phyloP scores from a whole-genome alignment of 2,888 invertebrate species.

The Drosophila leonis region DNA sequence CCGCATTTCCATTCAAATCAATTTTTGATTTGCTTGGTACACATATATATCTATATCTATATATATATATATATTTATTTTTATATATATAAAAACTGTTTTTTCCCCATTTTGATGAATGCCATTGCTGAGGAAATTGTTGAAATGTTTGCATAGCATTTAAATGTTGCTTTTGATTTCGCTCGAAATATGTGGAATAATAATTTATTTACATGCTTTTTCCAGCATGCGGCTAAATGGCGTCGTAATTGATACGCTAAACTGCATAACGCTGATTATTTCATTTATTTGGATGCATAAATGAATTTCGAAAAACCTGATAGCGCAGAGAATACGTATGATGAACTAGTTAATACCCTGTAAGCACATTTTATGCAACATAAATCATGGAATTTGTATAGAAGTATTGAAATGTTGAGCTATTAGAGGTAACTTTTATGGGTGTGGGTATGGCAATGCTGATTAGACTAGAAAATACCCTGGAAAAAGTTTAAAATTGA shows the following conservation, averaged over 20 bases:
- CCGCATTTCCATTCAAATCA: slow-evolving; percentile 76
- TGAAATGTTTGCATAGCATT: slow-evolving; percentile 29
- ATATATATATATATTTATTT: neutral
- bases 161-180: slow-evolving; percentile 25
- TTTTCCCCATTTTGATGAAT: slow-evolving; percentile 24
- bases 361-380: neutral
- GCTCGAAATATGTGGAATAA: slow-evolving; percentile 50
- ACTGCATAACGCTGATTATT: slow-evolving; percentile 77
- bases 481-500: neutral
- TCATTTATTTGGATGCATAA: slow-evolving; percentile 65
- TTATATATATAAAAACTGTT: neutral
- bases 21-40: slow-evolving; percentile 66
- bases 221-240: slow-evolving; percentile 43
- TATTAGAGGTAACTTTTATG: neutral
- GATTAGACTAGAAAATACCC: neutral
- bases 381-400: too few species aligned
- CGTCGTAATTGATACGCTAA: slow-evolving; percentile 78
- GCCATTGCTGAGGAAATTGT: slow-evolving; percentile 7
- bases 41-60: neutral
- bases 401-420: neutral
- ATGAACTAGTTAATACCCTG: slow-evolving; percentile 2
- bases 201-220: slow-evolving; percentile 68
- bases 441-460: neutral
- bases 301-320: slow-evolving; percentile 36
- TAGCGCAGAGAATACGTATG: neutral